A percentile compares a stretch with the other conserved stretches of the same genome.
Evolutionary conservation across 2,888 invertebrate genomes (phyloP).

Genomic region (Drosophila formosana): DNA sequence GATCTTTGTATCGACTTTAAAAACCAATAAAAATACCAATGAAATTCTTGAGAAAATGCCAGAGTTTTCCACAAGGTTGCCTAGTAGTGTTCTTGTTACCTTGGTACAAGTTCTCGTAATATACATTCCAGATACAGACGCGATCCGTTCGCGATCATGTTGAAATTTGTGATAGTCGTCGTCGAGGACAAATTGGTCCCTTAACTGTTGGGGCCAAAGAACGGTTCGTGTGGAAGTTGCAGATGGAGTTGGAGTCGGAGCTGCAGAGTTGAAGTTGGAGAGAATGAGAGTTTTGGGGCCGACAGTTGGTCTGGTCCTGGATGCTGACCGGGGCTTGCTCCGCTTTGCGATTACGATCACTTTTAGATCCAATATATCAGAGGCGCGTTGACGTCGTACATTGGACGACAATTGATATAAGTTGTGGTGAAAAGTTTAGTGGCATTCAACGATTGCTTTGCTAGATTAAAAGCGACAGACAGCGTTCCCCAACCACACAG

Average conservation of each 20-base stretch:
- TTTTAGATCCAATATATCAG: constrained; percentile 83
- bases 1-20: constrained; percentile 34
- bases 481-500: constrained; percentile 35
- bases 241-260: constrained; percentile 28
- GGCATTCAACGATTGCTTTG: constrained; percentile 83
- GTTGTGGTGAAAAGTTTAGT: constrained; percentile 83
- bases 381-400: constrained; percentile 82
- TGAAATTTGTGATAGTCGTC: constrained; percentile 76
- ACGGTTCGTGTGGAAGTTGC: constrained; percentile 9
- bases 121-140: constrained; percentile 42
- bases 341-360: constrained; percentile 82
- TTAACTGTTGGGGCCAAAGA: constrained; percentile 56
- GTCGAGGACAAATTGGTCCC: constrained; percentile 80
- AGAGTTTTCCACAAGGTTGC: constrained; percentile 20
- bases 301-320: constrained; percentile 57
- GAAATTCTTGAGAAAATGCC: constrained; percentile 50
- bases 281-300: constrained; percentile 18
- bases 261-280: neutral
- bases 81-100: constrained; percentile 35
- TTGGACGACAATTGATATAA: constrained; percentile 84
- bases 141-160: constrained; percentile 69
- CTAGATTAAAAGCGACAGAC: constrained; percentile 81
- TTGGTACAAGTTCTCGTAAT: constrained; percentile 20
- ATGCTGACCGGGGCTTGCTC: constrained; percentile 54
- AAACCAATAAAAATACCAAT: constrained; percentile 59